Base-by-base conservation (phyloP, 2,888 invertebrate species). In the Dichetophora obliterata region DNA sequence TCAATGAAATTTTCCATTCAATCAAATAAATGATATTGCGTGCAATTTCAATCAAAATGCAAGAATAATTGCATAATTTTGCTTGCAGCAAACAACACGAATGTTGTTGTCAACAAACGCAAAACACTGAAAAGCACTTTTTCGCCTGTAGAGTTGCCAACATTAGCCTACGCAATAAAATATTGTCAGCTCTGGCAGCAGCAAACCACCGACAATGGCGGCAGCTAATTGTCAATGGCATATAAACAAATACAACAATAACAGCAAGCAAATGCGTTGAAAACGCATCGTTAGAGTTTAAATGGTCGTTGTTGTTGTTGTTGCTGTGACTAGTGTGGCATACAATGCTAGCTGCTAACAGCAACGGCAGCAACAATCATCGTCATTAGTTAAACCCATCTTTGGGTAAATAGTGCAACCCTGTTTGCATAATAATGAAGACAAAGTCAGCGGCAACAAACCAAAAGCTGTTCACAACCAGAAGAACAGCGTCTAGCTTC, bases 361-460 rank as follows among this genome's bases (percentile, higher is more conserved):
- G 71, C 73, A n/a, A 66, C 75, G 65, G 71, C 61, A 43, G 66
- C 82, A 84, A 83, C 84, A 85, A 84, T 83, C 83, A 86, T 71
- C 79, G 81, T 87, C 87, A 87, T 87, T 87, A 86, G 87, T 84
- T 82, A 83, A 83, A 82, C 82, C 88, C 88, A 87, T 88, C 85
- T 88, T 87, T 87, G 88, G 88, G 85, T 86, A 88, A 88, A 85
- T 88, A 88, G 88, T 88, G 86, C 88, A 87, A 87, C 87, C 86
- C 88, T 85, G 87, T 88, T 88, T 88, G 88, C 88, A 88, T 88
- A 88, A 88, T 88, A 87, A 88, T 87, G 87, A 86, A 87, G 86
- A 82, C 83, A 83, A 75, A 75, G 77, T 54, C 76, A 75, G 43
- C 65, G 75, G 63, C 70, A 73, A 59, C 43, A 43, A 43, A 43